phyloP scores from a whole-genome alignment of 2,888 invertebrate genomes.

The Idaea straminata region DNA sequence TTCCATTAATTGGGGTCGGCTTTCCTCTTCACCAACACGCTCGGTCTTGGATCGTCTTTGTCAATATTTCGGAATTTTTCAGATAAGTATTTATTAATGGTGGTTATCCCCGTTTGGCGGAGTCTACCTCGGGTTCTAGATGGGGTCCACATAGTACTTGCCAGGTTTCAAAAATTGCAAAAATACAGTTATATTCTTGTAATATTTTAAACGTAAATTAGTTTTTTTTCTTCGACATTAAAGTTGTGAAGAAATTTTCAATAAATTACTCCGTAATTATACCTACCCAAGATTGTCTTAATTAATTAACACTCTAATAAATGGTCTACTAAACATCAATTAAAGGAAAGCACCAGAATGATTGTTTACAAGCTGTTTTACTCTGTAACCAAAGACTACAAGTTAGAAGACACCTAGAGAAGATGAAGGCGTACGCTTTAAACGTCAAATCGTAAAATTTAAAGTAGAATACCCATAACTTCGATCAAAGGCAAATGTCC shows the following conservation, averaged over 20 bases:
- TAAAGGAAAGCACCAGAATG: not conserved
- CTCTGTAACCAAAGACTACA: not conserved
- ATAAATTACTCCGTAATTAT: not conserved
- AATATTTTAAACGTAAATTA: not conserved
- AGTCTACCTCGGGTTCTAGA: too few species aligned
- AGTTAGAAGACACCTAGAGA: not conserved
- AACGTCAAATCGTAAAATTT: slow-evolving; percentile 27
- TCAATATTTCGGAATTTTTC: too few species aligned
- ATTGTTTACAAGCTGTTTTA: not conserved
- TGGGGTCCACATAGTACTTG: too few species aligned
- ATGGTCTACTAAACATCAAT: not conserved
- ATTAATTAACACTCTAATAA: not conserved
- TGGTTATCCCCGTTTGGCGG: too few species aligned
- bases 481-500: slow-evolving; percentile 43
- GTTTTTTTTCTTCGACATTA: not conserved
- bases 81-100: too few species aligned
- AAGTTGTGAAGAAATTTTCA: not conserved
- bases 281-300: not conserved
- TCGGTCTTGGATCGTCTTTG: too few species aligned
- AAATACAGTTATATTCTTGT: not conserved
- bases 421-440: not conserved
- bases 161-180: too few species aligned
- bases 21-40: too few species aligned
- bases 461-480: slow-evolving; percentile 36
- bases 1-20: too few species aligned